A percentile compares a stretch with the other conserved stretches of the same genome.
Conservation (phyloP, 2,797 vertebrate genomes). For the Gymnodraco acuticeps region DNA sequence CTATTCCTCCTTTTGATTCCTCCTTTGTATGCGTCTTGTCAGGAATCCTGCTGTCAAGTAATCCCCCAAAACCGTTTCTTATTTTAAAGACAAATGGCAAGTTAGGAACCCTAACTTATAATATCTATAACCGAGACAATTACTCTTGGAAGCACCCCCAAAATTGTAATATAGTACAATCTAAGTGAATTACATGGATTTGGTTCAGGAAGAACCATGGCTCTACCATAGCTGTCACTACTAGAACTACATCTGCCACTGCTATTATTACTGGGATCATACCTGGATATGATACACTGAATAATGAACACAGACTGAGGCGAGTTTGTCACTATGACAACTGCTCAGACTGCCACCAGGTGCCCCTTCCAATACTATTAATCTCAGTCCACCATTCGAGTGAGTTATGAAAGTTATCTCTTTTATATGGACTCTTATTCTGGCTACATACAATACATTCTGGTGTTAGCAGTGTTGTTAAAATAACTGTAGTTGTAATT, state of each 20-base stretch:
- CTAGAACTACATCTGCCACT: background rate
- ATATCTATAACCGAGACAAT: background rate
- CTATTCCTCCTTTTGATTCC: too few relatives aligned
- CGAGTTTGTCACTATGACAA: constrained; percentile 55
- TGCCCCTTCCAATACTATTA: constrained; percentile 45
- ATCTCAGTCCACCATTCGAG: constrained; percentile 10
- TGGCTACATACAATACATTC: background rate
- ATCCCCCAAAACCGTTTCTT: too few relatives aligned
- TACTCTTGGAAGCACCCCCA: background rate
- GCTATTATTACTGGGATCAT: background rate
- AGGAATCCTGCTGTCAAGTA: too few relatives aligned
- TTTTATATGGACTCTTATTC: constrained; percentile 1
- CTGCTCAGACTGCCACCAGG: constrained; percentile 30
- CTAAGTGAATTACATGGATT: background rate
- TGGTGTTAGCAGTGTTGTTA: constrained; percentile 6
- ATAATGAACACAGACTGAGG: constrained; percentile 33
- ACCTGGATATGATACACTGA: constrained; percentile 22
- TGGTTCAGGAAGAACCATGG: background rate
- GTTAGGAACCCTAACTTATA: background rate
- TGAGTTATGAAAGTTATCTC: constrained; percentile 16
- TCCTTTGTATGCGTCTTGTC: too few relatives aligned
- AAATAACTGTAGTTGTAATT: background rate
- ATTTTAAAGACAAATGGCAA: background rate
- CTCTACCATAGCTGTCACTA: background rate
- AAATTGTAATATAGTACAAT: background rate